Conservation (phyloP, 1,140 invertebrate species). For the Drosophila asahinai region DNA sequence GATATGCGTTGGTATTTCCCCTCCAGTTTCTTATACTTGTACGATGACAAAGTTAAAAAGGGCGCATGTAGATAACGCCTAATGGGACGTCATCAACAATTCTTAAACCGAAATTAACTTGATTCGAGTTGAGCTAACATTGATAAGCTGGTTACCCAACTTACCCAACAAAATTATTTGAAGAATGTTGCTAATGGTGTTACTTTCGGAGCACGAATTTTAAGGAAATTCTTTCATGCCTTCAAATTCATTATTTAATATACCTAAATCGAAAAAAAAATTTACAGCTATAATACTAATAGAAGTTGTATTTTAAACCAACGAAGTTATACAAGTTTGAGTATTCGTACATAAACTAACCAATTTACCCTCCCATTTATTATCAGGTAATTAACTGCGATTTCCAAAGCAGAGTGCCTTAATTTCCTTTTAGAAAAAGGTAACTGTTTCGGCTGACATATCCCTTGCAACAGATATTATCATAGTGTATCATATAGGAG, state of each 20-base stretch:
- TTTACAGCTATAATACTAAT: too few relatives aligned
- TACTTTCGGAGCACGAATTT: not conserved
- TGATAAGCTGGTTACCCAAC: slow-evolving; percentile 5
- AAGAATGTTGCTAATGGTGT: not conserved
- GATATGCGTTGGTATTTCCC: slow-evolving; percentile 15
- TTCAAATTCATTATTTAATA: not conserved
- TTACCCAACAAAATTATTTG: not conserved
- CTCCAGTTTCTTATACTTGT: slow-evolving; percentile 8
- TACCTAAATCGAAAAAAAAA: not conserved
- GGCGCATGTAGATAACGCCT: slow-evolving; percentile 30
- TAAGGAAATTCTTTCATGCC: not conserved
- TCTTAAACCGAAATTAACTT: slow-evolving; percentile 41
- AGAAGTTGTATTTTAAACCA: too few relatives aligned
- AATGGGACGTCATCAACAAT: slow-evolving; percentile 36
- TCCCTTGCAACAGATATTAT: too few relatives aligned
- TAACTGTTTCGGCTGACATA: too few relatives aligned
- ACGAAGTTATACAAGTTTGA: too few relatives aligned
- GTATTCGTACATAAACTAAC: too few relatives aligned
- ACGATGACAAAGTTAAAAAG: slow-evolving; percentile 39
- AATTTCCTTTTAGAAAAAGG: too few relatives aligned
- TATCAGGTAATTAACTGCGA: too few relatives aligned
- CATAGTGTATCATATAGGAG: too few relatives aligned
- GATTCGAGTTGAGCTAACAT: not conserved
- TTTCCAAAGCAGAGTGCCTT: too few relatives aligned
- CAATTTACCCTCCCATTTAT: too few relatives aligned